A percentile compares a stretch with the other conserved stretches of the same genome.
Conservation (phyloP, 1,140 invertebrate species). For the Delia radicum region DNA sequence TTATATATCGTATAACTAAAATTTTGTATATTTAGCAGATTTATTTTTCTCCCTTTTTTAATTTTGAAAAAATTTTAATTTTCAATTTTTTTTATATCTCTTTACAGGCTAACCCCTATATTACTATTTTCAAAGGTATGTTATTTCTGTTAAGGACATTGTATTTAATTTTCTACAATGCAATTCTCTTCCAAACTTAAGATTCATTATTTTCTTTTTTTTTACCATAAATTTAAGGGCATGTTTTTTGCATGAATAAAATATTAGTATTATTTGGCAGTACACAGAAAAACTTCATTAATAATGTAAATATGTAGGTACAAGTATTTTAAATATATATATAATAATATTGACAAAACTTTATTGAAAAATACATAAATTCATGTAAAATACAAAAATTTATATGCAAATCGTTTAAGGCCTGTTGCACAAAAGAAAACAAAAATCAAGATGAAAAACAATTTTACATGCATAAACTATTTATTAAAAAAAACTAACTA, state of each 20-base stretch:
- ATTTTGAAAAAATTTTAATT: neutral
- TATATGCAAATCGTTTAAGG: too few relatives aligned
- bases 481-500: neutral
- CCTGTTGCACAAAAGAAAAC: neutral
- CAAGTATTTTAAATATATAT: too few relatives aligned
- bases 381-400: too few relatives aligned
- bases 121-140: neutral
- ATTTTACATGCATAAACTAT: neutral
- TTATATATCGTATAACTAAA: too few relatives aligned
- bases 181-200: neutral
- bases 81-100: neutral
- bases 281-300: neutral
- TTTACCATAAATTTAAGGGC: neutral
- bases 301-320: neutral
- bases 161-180: too few relatives aligned
- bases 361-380: too few relatives aligned
- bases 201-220: neutral
- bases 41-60: too few relatives aligned
- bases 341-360: too few relatives aligned
- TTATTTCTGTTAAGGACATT: neutral
- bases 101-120: neutral
- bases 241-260: neutral
- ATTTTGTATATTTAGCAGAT: too few relatives aligned
- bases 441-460: neutral
- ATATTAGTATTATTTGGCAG: neutral